Evolutionary conservation across 2,888 invertebrate species (phyloP).

Genomic region (Chamaedrilus cognettii): DNA sequence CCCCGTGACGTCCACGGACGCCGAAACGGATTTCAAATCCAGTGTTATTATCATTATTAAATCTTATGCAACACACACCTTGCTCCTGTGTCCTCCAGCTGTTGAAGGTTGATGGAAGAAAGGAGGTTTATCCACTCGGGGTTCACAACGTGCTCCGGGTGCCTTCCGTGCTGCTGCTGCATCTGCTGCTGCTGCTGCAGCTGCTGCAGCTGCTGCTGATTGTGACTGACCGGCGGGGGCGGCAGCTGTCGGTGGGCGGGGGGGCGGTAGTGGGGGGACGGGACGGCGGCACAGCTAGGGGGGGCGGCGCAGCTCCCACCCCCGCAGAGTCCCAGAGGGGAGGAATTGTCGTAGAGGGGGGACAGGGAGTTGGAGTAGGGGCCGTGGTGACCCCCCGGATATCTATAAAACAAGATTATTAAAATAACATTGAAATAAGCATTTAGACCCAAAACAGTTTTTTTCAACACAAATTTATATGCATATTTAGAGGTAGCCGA

Average conservation of each 20-base stretch:
- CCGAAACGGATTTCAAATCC: no score
- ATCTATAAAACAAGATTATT: background rate
- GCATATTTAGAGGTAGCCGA: no score
- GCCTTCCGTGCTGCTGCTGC: background rate
- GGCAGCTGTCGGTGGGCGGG: background rate
- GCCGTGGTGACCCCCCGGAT: background rate
- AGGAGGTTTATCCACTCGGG: slow-evolving; percentile 16
- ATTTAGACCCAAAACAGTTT: no score
- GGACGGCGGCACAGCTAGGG: background rate
- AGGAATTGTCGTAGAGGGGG: background rate
- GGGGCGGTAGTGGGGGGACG: background rate
- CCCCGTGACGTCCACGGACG: no score
- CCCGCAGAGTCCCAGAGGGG: background rate
- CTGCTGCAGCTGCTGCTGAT: background rate
- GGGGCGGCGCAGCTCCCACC: background rate
- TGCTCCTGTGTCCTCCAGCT: slow-evolving; percentile 9
- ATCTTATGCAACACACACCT: background rate
- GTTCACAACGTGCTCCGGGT: background rate
- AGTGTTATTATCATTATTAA: background rate
- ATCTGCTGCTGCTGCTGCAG: background rate
- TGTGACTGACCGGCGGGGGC: background rate
- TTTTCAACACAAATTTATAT: no score
- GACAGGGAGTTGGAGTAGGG: background rate
- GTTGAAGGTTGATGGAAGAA: slow-evolving; percentile 14
- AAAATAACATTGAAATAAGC: background rate